These are phyloP conservation scores for Alloscopus bannaensis DNA, from an alignment of 2,888 invertebrate genomes.

Conservation along the genomic window DNA sequence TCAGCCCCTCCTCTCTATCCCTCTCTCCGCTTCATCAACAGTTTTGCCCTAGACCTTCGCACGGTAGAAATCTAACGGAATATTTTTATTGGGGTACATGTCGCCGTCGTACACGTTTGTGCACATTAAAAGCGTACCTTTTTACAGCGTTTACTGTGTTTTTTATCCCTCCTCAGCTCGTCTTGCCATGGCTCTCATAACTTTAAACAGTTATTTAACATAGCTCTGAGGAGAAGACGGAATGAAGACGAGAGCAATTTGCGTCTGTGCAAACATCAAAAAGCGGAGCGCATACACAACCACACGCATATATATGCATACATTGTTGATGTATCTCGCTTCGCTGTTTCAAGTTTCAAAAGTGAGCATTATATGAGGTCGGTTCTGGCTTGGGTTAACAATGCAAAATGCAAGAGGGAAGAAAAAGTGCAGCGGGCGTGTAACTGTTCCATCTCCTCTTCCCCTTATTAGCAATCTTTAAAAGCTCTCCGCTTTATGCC, in stretches of 20 bases:
- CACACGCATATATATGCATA: too few species aligned
- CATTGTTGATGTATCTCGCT: too few species aligned
- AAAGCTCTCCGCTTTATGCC: not conserved
- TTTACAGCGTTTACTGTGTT: not conserved
- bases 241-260: conserved; percentile 9
- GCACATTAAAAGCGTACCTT: not conserved
- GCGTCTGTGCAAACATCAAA: too few species aligned
- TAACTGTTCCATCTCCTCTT: conserved; percentile 8
- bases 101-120: conserved; percentile 11
- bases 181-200: too few species aligned
- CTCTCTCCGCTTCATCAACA: conserved; percentile 18
- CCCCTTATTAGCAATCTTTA: not conserved
- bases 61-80: conserved; percentile 49
- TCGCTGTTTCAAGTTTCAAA: too few species aligned
- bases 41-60: conserved; percentile 54
- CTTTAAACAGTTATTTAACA: conserved; percentile 36
- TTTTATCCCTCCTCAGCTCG: not conserved
- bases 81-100: conserved; percentile 45
- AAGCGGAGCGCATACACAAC: too few species aligned
- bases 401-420: too few species aligned
- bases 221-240: conserved; percentile 8
- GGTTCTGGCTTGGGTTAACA: too few species aligned
- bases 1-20: too few species aligned
- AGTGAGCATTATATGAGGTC: too few species aligned
- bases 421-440: too few species aligned